Evolutionary conservation across 2,888 invertebrate species (phyloP), one percentile per base, ranked within the genome.

Genomic region (Lithodes maja): DNA sequence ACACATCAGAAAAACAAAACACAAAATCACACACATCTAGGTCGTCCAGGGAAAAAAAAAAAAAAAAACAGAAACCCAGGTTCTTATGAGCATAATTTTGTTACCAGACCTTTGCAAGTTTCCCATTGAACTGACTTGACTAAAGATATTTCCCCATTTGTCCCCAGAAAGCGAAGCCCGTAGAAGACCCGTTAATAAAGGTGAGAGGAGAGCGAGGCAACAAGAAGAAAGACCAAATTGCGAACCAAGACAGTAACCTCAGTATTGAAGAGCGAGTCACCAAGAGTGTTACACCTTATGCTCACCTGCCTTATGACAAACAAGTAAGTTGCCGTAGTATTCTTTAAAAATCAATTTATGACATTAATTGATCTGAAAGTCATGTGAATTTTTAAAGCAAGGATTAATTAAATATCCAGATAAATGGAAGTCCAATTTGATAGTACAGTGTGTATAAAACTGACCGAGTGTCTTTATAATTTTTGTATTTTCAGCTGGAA

Each of bases 281-380:
- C 52, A 93, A 93, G 92, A 93, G 93, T n/a, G 93, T 93, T 15
- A 93, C 93, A 83, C 93, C 93, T 2, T 93, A 93, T 78, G 93
- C 93, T 91, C 92, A 93, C 90, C 92, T 93, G 78, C 92, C 93
- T 3, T 94, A 94, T 90, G 93, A 93, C 82, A 93, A 94, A 91
- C 94, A 94, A 92, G 85, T 93, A 49, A 88, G 81, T 78, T 15
- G 68, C 9, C 68, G 9, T 7, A 12, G 68, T 7, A 61, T 61
- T 61, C 7, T 61, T 61, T 61, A 12, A 61, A 61, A 61, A 2
- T 61, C 33, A 33, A 33, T 33, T 33, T 33, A 33, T 33, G 33
- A 33, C 33, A 33, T 33, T 33, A 33, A 33, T 33, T 33, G 33
- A 33, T 33, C 33, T 33, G 33, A 33, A 33, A 33, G 33, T 33